Evolutionary conservation across 1,140 invertebrate species (phyloP), one percentile per base, ranked within the genome.

Genomic region (Pinna nobilis): DNA sequence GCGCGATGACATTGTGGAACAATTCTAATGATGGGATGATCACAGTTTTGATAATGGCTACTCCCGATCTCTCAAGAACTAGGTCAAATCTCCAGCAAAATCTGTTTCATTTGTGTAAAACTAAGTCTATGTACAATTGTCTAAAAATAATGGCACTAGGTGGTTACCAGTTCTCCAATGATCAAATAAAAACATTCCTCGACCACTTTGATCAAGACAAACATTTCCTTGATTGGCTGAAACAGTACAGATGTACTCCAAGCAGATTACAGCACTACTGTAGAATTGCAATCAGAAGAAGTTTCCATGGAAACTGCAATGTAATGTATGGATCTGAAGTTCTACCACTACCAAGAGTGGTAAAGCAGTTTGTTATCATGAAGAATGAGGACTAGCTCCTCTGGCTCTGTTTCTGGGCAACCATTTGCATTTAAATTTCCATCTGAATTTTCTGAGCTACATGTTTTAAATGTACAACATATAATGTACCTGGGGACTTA

Each of bases 221-320:
- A 28, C 9, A 51, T 1, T 68, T 74, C 57, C 13, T 53, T 51
- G 49, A 51, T 13, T 74, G 72, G 72, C 9, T 74, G 37, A 30
- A 68, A 23, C 23, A 64, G n/a, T 64, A 55, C 23, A 51, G 64
- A 13, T 25, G 49, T 51, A 51, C 18, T 41, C 64, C 65, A 3
- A 47, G 50, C 30, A 1, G 32, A 3, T 41, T 74, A 4, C 28
- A 39, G 33, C 65, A 74, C 9, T 69, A 50, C 30, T 61, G 65
- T 51, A 32, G 72, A 44, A 41, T 74, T 44, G 37, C 33, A 13
- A 33, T 68, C 20, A 44, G 72, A 18, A 39, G 32, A 25, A 47
- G 55, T 25, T 63, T 74, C 55, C 35, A 61, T 69, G 44, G 28
- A 1, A 74, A 74, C 30, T 49, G 32, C 15, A 74, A 74, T 63